These are phyloP conservation scores for Fringilla coelebs DNA, from an alignment of 2,797 vertebrate genomes.

Conservation along the genomic window DNA sequence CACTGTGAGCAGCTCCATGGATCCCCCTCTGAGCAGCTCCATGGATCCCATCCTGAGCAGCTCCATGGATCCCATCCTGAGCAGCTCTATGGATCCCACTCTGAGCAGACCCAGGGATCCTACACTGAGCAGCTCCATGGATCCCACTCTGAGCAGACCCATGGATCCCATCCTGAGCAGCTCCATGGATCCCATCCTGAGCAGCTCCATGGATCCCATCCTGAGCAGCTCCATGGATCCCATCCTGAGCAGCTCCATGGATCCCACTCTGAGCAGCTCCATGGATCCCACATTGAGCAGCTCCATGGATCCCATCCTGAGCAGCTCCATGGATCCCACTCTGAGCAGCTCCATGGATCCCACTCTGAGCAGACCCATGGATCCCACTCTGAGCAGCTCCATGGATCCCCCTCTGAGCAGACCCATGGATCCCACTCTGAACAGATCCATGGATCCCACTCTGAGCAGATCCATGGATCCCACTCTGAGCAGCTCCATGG, in stretches of 20 bases:
- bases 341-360: background rate
- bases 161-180: background rate
- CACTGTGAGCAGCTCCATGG: background rate
- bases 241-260: too few relatives aligned
- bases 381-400: background rate
- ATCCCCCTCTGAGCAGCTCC: background rate
- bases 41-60: too few relatives aligned
- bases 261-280: background rate
- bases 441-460: background rate
- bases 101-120: background rate
- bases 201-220: background rate
- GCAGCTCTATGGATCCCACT: background rate
- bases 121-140: background rate
- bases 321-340: too few relatives aligned
- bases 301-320: too few relatives aligned
- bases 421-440: background rate
- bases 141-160: background rate
- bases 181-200: background rate
- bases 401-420: fast-evolving
- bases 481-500: too few relatives aligned
- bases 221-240: too few relatives aligned
- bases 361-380: background rate
- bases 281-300: background rate
- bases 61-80: background rate
- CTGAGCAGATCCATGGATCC: too few relatives aligned